Conservation (phyloP, 2,113 vertebrate species). For the Sisor rabdophorus region DNA sequence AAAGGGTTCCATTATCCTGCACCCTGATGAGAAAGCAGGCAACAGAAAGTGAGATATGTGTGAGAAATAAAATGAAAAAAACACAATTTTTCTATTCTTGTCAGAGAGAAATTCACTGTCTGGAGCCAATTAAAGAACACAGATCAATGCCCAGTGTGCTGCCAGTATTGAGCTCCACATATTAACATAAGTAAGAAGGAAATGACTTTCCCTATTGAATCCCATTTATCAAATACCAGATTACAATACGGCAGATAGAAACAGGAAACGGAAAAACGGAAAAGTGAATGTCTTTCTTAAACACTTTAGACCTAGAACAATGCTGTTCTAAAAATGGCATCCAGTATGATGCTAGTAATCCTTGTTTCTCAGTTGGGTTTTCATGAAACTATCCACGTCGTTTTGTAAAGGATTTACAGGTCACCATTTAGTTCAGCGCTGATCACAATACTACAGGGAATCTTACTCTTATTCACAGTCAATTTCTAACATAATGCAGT, state of each 20-base stretch:
- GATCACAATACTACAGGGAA: conserved; percentile 9
- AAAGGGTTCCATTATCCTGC: conserved; percentile 45
- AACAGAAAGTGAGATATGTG: conserved; percentile 40
- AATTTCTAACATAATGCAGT: conserved; percentile 44
- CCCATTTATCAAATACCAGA: conserved; percentile 40
- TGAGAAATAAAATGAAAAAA: not conserved
- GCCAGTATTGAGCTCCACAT: conserved; percentile 47
- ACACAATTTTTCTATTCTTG: conserved; percentile 36
- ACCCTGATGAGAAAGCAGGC: conserved; percentile 47
- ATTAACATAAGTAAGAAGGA: conserved; percentile 43
- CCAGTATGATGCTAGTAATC: not conserved
- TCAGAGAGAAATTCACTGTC: conserved; percentile 48
- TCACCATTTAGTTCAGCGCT: not conserved
- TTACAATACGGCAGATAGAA: not conserved
- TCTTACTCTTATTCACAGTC: conserved; percentile 30
- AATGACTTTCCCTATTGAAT: conserved; percentile 41
- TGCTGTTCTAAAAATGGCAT: not conserved
- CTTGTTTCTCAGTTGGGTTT: conserved; percentile 2
- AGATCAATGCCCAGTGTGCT: conserved; percentile 49
- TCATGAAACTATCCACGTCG: conserved; percentile 18
- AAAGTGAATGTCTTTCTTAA: not conserved
- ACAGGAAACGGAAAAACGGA: not conserved
- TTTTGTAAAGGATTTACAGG: conserved; percentile 28
- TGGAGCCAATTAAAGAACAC: conserved; percentile 53
- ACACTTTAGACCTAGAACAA: too few relatives aligned